Percentiles rank a stretch among this genome's conserved stretches.
Conservation (phyloP, 1,140 invertebrate genomes). For the Hestina assimilis region DNA sequence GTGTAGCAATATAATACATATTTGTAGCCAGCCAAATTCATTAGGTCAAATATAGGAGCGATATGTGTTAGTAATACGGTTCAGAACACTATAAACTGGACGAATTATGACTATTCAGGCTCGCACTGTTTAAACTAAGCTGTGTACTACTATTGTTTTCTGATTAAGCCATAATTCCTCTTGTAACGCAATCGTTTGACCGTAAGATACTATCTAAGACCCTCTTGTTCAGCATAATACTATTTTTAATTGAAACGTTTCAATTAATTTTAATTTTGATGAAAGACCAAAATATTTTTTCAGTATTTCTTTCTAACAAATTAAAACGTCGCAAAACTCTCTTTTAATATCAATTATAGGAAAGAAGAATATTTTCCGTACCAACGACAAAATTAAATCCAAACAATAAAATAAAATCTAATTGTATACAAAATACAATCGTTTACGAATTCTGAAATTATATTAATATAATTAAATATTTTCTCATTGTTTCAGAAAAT, state of each 20-base stretch:
- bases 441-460: neutral
- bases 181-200: neutral
- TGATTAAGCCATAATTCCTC: neutral
- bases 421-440: neutral
- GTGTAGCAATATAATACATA: no score
- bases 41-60: no score
- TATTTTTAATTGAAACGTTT: no score
- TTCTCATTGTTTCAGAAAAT: conserved; percentile 2
- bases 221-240: neutral
- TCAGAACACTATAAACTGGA: neutral
- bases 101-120: conserved; percentile 1
- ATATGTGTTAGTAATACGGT: neutral
- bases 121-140: neutral
- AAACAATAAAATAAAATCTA: neutral
- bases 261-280: no score
- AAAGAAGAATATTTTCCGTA: no score
- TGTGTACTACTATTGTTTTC: neutral
- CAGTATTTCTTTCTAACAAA: no score
- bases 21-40: no score
- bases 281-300: no score
- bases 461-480: neutral
- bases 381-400: no score
- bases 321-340: no score
- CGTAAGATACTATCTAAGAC: neutral
- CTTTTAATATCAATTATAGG: no score